Percentiles rank a stretch among this genome's conserved stretches.
phyloP scores from a whole-genome alignment of 1,140 invertebrate genomes.

The Drosophila nasuta region DNA sequence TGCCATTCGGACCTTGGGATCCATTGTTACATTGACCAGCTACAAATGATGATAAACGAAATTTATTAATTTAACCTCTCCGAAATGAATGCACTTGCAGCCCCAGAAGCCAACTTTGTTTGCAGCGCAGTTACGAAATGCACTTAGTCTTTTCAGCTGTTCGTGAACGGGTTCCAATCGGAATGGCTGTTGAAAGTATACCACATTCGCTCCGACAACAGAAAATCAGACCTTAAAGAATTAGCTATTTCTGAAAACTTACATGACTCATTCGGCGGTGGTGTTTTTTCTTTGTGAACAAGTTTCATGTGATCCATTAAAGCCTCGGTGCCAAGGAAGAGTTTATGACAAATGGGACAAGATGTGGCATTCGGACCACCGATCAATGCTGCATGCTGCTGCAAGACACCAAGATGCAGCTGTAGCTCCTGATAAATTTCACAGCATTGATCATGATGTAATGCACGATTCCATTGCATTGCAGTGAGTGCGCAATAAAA shows the following conservation, averaged over 20 bases:
- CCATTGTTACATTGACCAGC: slow-evolving; percentile 54
- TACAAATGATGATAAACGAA: background rate
- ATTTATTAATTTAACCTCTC: background rate
- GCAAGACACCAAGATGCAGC: slow-evolving; percentile 93
- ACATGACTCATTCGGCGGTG: slow-evolving; percentile 91
- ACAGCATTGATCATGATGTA: background rate
- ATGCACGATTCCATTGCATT: slow-evolving; percentile 18
- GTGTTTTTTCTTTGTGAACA: slow-evolving; percentile 94
- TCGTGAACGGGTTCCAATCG: too few relatives aligned
- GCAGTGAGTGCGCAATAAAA: slow-evolving; percentile 26
- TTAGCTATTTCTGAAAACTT: slow-evolving; percentile 85
- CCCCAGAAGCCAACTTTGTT: too few relatives aligned
- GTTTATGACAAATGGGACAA: slow-evolving; percentile 96
- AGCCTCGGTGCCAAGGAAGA: slow-evolving; percentile 95
- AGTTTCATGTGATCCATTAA: slow-evolving; percentile 98
- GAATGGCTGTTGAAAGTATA: too few relatives aligned
- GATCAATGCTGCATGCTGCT: slow-evolving; percentile 96
- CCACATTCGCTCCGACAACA: too few relatives aligned
- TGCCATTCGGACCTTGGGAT: slow-evolving; percentile 29
- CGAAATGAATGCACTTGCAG: too few relatives aligned
- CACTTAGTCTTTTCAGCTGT: too few relatives aligned
- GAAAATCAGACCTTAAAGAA: background rate
- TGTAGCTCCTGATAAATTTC: slow-evolving; percentile 89
- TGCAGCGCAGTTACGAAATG: too few relatives aligned
- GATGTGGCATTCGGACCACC: slow-evolving; percentile 95